Evolutionary conservation across 2,113 vertebrate genomes (phyloP).

Genomic region (Myodes glareolus): DNA sequence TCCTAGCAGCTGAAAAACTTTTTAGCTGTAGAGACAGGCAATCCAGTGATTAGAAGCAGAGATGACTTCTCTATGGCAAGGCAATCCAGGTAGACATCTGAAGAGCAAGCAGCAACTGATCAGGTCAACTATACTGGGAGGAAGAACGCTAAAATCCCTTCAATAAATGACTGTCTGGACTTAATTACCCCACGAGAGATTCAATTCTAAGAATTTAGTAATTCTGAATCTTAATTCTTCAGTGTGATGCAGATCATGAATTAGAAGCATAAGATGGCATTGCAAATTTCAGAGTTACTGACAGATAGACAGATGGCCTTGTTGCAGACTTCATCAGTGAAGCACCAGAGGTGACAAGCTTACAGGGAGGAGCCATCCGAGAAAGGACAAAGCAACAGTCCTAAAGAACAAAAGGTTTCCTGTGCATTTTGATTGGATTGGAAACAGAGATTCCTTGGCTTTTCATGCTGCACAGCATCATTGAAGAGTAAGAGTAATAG

Average conservation of each 20-base stretch:
- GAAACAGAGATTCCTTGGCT: not conserved
- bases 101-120: not conserved
- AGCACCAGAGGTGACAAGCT: not conserved
- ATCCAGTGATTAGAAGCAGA: not conserved
- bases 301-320: not conserved
- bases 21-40: not conserved
- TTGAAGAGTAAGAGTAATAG: not conserved
- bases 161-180: not conserved
- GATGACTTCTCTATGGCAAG: not conserved
- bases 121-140: not conserved
- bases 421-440: not conserved
- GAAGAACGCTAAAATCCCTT: not conserved
- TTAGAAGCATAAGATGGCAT: not conserved
- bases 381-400: not conserved
- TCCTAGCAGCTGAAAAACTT: not conserved
- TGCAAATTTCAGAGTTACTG: not conserved
- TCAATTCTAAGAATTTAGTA: not conserved
- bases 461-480: not conserved
- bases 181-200: not conserved
- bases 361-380: not conserved
- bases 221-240: not conserved
- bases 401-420: not conserved
- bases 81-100: not conserved
- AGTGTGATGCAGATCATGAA: not conserved
- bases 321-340: not conserved